A percentile compares a stretch with the other conserved stretches of the same genome.
Conservation (phyloP, 2,113 vertebrate genomes). For the Elephas maximus region DNA sequence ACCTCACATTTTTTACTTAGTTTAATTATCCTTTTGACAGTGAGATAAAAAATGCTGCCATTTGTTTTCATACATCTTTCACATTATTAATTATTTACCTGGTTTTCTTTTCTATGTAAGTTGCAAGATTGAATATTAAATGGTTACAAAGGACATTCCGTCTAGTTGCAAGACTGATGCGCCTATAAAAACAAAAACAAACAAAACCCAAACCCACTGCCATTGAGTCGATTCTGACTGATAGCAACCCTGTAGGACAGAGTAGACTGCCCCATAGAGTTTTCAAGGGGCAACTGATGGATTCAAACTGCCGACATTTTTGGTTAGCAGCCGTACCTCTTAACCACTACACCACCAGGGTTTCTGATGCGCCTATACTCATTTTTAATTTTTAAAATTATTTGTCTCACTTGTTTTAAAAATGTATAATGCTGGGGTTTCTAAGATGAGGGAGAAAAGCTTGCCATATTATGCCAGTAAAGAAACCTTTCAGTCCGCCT, state of each 20-base stretch:
- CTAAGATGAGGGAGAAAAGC: background rate
- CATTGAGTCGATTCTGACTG: no score
- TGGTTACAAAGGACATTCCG: background rate
- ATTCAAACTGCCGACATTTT: no score
- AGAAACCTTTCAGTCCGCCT: background rate
- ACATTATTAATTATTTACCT: background rate
- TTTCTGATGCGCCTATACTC: background rate
- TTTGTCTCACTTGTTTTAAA: background rate
- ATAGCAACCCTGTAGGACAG: no score
- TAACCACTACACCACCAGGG: no score
- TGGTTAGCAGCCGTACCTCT: no score
- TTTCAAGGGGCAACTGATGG: no score
- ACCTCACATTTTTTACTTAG: background rate
- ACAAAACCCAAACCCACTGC: no score
- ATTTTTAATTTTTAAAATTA: slow-evolving; percentile 45
- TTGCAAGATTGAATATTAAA: background rate
- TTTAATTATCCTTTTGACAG: background rate
- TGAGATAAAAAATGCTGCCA: background rate
- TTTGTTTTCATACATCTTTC: slow-evolving; percentile 8
- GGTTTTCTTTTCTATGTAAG: background rate
- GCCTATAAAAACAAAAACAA: no score
- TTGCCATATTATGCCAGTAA: slow-evolving; percentile 15
- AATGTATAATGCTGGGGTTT: slow-evolving; percentile 5
- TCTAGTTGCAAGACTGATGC: background rate
- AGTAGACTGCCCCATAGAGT: no score